Evolutionary conservation across 2,888 invertebrate species (phyloP).

Genomic region (Cabera pusaria): DNA sequence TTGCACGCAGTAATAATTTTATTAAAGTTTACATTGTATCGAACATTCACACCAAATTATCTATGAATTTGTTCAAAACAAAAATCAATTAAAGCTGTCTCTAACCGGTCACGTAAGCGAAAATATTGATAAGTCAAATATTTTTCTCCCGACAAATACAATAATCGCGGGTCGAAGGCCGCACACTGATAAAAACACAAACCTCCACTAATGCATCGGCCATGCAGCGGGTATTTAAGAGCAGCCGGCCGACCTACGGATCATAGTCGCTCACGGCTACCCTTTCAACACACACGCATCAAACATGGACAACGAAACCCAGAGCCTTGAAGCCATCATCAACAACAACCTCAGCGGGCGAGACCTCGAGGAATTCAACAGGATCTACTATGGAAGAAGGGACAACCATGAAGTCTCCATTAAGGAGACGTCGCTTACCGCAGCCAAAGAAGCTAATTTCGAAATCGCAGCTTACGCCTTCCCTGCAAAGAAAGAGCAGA

Average conservation of each 20-base stretch:
- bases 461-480: constrained; percentile 74
- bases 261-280: constrained; percentile 42
- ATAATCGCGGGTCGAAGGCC: constrained; percentile 67
- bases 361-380: constrained; percentile 74
- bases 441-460: constrained; percentile 83
- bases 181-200: constrained; percentile 52
- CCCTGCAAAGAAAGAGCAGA: constrained; percentile 73
- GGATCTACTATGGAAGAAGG: constrained; percentile 71
- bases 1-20: too few relatives aligned
- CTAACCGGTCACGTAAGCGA: constrained; percentile 37
- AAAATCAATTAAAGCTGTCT: constrained; percentile 25
- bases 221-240: constrained; percentile 59
- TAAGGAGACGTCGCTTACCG: constrained; percentile 73
- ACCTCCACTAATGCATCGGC: constrained; percentile 41
- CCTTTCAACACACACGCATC: constrained; percentile 34
- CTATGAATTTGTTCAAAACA: constrained; percentile 7
- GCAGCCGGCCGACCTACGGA: constrained; percentile 37
- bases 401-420: constrained; percentile 62
- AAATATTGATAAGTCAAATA: constrained; percentile 55
- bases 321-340: constrained; percentile 68
- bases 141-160: constrained; percentile 56
- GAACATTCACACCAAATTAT: constrained; percentile 21
- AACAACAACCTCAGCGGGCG: constrained; percentile 68
- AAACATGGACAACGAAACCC: constrained; percentile 72
- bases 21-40: constrained; percentile 11